Conservation (phyloP, 2,888 invertebrate species). For the Caenorhabditis auriculariae region DNA sequence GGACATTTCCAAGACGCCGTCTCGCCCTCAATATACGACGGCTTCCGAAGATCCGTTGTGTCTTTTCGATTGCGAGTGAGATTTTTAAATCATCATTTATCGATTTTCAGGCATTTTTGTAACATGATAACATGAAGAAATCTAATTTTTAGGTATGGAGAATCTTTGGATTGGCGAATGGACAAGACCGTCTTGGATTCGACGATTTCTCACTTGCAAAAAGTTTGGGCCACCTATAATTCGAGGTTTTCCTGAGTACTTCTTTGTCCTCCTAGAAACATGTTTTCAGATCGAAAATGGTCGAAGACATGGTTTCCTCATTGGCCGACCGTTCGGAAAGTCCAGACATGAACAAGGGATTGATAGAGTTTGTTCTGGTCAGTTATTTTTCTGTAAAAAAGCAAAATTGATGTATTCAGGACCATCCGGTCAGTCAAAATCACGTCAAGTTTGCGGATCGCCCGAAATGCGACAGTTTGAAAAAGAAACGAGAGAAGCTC, state of each 20-base stretch:
- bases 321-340: constrained; percentile 10
- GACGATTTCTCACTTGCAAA: constrained; percentile 36
- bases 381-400: neutral
- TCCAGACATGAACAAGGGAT: constrained; percentile 21
- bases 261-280: neutral
- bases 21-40: constrained; percentile 58
- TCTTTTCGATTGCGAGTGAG: constrained; percentile 55
- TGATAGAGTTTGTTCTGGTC: constrained; percentile 45
- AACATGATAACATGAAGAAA: neutral
- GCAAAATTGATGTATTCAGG: constrained; percentile 22
- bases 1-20: constrained; percentile 39
- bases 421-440: constrained; percentile 25
- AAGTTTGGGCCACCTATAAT: constrained; percentile 45
- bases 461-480: constrained; percentile 46
- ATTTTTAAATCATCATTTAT: too few species aligned
- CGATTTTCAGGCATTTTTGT: too few species aligned
- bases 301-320: constrained; percentile 50
- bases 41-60: constrained; percentile 59
- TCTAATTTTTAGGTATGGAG: neutral
- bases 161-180: constrained; percentile 37
- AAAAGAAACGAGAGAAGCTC: constrained; percentile 32
- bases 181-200: constrained; percentile 20
- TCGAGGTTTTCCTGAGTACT: constrained; percentile 29
- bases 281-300: constrained; percentile 32
- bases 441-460: constrained; percentile 45